Evolutionary conservation across 2,888 invertebrate genomes (phyloP).

Genomic region (Neoaliturus tenellus): DNA sequence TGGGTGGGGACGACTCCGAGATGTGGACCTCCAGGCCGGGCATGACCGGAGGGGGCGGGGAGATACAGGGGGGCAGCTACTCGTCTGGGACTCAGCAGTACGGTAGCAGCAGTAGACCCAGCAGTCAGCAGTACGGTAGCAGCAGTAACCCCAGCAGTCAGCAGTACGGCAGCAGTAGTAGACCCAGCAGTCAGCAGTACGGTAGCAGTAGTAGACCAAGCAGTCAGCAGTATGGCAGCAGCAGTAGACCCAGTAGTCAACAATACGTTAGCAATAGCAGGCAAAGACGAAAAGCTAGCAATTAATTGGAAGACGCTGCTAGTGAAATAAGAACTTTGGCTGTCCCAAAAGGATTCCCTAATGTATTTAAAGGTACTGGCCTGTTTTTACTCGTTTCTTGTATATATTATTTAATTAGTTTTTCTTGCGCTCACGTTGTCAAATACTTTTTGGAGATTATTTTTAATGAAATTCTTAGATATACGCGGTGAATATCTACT

Average conservation of each 20-base stretch:
- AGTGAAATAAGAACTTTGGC: too few relatives aligned
- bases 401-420: too few relatives aligned
- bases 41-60: not conserved
- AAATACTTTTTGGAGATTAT: too few relatives aligned
- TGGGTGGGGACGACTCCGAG: not conserved
- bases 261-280: not conserved
- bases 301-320: too few relatives aligned
- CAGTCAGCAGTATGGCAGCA: not conserved
- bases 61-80: constrained; percentile 7
- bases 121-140: too few relatives aligned
- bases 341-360: too few relatives aligned
- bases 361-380: too few relatives aligned
- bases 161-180: not conserved
- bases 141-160: not conserved
- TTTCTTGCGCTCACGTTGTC: too few relatives aligned
- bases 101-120: not conserved
- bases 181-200: not conserved
- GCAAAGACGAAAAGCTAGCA: too few relatives aligned
- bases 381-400: too few relatives aligned
- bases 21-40: not conserved
- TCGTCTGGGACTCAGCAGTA: not conserved
- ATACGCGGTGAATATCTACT: too few relatives aligned
- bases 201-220: not conserved
- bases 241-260: not conserved
- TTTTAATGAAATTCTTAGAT: too few relatives aligned